A percentile compares a stretch with the other conserved stretches of the same genome.
Evolutionary conservation across 2,113 vertebrate genomes (phyloP).

Genomic region (Prolemur simus): DNA sequence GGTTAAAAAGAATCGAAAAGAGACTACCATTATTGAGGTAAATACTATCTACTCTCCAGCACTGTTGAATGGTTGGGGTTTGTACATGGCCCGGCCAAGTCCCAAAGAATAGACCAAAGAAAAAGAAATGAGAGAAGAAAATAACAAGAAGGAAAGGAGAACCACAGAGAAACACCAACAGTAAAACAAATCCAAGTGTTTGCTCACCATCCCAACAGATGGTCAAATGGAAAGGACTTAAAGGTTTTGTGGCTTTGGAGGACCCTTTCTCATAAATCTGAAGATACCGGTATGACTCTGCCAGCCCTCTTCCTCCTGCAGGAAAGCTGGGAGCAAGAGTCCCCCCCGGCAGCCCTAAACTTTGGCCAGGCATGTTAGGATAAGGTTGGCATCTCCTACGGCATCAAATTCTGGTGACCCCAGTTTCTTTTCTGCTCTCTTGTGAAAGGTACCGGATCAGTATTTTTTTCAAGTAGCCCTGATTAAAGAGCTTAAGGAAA

Average conservation of each 20-base stretch:
- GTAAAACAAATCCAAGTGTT: neutral
- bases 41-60: slow-evolving; percentile 99
- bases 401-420: neutral
- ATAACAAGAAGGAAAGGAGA: neutral
- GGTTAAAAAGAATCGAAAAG: slow-evolving; percentile 99
- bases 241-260: neutral
- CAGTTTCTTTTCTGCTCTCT: neutral
- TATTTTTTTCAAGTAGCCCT: neutral
- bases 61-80: slow-evolving; percentile 99
- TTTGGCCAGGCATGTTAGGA: neutral
- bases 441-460: neutral
- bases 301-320: neutral
- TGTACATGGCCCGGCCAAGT: slow-evolving; percentile 96
- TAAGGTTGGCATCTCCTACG: neutral
- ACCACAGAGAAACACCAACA: slow-evolving; percentile 18
- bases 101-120: slow-evolving; percentile 61
- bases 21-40: slow-evolving; percentile 99
- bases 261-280: neutral
- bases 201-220: neutral
- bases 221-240: neutral
- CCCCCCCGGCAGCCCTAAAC: neutral
- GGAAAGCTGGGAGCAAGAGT: neutral
- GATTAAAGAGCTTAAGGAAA: neutral
- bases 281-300: too few species aligned
- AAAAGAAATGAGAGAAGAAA: slow-evolving; percentile 61